A percentile compares a stretch with the other conserved stretches of the same genome.
Conservation (phyloP, 2,113 vertebrate species). For the Nerophis lumbriciformis region DNA sequence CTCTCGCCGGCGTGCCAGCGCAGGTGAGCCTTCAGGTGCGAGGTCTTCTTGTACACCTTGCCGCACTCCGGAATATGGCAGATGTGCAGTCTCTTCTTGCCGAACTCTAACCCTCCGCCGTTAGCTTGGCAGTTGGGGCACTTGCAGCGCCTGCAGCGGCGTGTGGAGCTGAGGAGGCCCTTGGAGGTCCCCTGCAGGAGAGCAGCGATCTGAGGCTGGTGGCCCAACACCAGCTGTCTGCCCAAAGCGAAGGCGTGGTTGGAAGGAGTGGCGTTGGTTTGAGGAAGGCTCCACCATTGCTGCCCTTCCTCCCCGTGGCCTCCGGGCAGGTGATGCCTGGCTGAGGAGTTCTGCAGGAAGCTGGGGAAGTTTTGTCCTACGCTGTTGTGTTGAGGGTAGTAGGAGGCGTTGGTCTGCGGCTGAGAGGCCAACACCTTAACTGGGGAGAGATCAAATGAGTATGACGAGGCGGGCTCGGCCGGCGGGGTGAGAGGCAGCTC, state of each 20-base stretch:
- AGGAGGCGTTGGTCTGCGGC: slow-evolving; percentile 59
- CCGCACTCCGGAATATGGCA: slow-evolving; percentile 83
- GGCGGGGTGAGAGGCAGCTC: slow-evolving; percentile 82
- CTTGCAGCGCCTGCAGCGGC: slow-evolving; percentile 79
- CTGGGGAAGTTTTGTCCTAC: slow-evolving; percentile 75
- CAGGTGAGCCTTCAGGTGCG: slow-evolving; percentile 84
- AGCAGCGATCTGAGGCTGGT: slow-evolving; percentile 79
- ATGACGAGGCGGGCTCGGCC: slow-evolving; percentile 72
- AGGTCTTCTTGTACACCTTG: slow-evolving; percentile 85
- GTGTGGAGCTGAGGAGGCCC: slow-evolving; percentile 74
- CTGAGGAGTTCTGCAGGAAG: slow-evolving; percentile 73
- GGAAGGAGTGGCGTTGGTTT: slow-evolving; percentile 58
- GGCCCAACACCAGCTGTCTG: slow-evolving; percentile 74
- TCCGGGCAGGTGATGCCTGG: slow-evolving; percentile 65
- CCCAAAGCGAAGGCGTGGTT: slow-evolving; percentile 73
- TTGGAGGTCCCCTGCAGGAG: slow-evolving; percentile 79
- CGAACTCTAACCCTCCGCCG: slow-evolving; percentile 68
- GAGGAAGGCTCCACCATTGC: slow-evolving; percentile 83
- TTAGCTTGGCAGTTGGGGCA: slow-evolving; percentile 81
- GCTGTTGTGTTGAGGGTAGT: slow-evolving; percentile 74
- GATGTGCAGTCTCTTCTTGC: slow-evolving; percentile 80
- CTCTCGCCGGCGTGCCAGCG: slow-evolving; percentile 84
- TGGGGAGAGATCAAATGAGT: slow-evolving; percentile 80
- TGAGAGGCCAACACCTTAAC: slow-evolving; percentile 76
- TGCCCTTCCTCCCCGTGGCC: slow-evolving; percentile 72